A percentile compares a stretch with the other conserved stretches of the same genome.
Evolutionary conservation across 2,113 vertebrate genomes (phyloP).

Genomic region (Arothron firmamentum): DNA sequence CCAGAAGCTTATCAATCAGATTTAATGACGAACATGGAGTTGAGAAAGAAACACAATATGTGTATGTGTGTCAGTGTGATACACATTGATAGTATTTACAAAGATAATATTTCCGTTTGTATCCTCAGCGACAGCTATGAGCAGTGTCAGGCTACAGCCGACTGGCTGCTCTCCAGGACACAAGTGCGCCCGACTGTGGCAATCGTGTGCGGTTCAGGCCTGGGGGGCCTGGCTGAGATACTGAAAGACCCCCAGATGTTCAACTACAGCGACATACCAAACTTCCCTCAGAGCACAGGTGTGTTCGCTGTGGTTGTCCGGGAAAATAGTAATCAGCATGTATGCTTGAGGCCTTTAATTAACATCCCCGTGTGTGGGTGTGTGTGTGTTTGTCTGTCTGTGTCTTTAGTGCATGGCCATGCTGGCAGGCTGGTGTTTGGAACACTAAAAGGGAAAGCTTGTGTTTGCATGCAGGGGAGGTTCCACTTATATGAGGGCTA

Average conservation of each 20-base stretch:
- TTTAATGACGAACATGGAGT: no score
- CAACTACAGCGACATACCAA: constrained; percentile 82
- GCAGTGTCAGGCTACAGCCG: constrained; percentile 72
- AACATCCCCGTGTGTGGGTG: constrained; percentile 6
- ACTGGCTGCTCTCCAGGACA: constrained; percentile 78
- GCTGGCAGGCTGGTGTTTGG: constrained; percentile 86
- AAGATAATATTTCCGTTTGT: no score
- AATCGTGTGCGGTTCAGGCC: constrained; percentile 85
- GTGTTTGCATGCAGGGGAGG: constrained; percentile 92
- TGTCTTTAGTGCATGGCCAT: constrained; percentile 81
- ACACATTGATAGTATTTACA: no score
- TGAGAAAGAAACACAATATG: no score
- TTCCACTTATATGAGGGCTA: constrained; percentile 91
- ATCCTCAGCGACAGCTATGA: constrained; percentile 72
- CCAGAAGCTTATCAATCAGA: no score
- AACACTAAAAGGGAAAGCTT: constrained; percentile 78
- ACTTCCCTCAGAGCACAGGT: constrained; percentile 83
- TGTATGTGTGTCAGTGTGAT: no score
- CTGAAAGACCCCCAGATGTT: constrained; percentile 76
- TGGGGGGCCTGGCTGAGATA: constrained; percentile 78
- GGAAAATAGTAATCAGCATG: not conserved
- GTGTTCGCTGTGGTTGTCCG: not conserved
- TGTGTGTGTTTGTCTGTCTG: constrained; percentile 25
- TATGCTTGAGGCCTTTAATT: not conserved
- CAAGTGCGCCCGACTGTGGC: constrained; percentile 76